Percentiles rank a stretch among this genome's conserved stretches.
phyloP scores from a whole-genome alignment of 53 echinoderm and acorn worm species.

The Henricia sp. region DNA sequence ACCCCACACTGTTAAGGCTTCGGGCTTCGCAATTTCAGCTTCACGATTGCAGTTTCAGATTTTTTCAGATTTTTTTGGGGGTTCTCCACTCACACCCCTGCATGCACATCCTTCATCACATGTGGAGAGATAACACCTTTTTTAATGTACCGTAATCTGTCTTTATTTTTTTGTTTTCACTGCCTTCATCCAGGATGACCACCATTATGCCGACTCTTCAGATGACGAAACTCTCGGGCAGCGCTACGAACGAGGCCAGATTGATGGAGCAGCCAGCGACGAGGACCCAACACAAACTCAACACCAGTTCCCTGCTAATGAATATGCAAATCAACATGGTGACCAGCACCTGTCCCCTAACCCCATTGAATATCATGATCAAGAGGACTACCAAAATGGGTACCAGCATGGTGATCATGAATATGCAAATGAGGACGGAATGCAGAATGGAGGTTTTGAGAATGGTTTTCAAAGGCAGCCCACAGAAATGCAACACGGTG shows the following conservation, averaged over 20 bases:
- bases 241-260: conserved; percentile 32
- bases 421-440: conserved; percentile 36
- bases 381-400: conserved; percentile 37
- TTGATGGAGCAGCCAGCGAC: conserved; percentile 54
- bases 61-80: too few species aligned
- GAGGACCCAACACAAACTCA: conserved; percentile 14
- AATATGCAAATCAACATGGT: background rate
- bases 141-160: too few species aligned
- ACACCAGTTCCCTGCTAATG: background rate
- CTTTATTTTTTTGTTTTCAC: background rate
- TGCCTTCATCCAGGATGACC: conserved; percentile 7
- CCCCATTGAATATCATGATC: conserved; percentile 43
- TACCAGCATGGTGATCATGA: conserved; percentile 12
- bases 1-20: too few species aligned
- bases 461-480: background rate
- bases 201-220: conserved; percentile 1
- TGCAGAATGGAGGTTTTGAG: conserved; percentile 4
- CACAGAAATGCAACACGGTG: background rate
- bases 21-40: too few species aligned
- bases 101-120: too few species aligned
- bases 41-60: too few species aligned
- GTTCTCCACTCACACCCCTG: too few species aligned
- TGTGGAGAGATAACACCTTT: too few species aligned
- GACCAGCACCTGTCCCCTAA: background rate
- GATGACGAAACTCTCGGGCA: conserved; percentile 28